A percentile compares a stretch with the other conserved stretches of the same genome.
These are phyloP conservation scores for Anguilla japonica DNA, from an alignment of 2,113 vertebrate species.

Conservation along the genomic window DNA sequence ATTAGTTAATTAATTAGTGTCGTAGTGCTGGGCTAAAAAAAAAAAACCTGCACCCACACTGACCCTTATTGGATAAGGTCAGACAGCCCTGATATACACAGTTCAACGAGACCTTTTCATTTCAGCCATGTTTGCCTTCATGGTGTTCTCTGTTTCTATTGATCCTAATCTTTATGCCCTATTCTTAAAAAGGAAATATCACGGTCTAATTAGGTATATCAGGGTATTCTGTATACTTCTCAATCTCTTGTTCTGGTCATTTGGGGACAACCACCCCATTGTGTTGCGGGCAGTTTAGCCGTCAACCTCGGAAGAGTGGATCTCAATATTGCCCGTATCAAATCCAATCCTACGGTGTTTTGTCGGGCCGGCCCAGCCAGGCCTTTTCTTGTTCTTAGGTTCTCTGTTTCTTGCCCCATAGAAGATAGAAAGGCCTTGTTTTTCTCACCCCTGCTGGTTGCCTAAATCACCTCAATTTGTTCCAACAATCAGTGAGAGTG, in stretches of 20 bases:
- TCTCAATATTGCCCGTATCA: constrained; percentile 49
- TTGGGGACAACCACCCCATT: neutral
- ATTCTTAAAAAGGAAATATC: neutral
- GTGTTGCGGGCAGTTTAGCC: neutral
- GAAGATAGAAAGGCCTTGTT: neutral
- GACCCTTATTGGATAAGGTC: too few species aligned
- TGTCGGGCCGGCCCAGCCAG: constrained; percentile 39
- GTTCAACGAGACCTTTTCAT: neutral
- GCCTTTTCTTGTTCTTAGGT: constrained; percentile 27
- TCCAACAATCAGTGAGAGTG: constrained; percentile 11
- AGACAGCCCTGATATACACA: too few species aligned
- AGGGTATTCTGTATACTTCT: constrained; percentile 64
- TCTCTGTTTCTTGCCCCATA: neutral
- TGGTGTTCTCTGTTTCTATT: constrained; percentile 10
- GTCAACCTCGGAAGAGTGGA: constrained; percentile 12
- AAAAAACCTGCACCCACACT: too few species aligned
- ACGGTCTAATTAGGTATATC: constrained; percentile 64
- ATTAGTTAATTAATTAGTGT: too few species aligned
- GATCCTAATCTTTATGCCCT: neutral
- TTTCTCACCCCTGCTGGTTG: constrained; percentile 37
- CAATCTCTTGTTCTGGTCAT: constrained; percentile 14
- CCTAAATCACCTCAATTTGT: constrained; percentile 36
- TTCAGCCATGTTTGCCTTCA: constrained; percentile 3
- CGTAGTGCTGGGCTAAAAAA: too few species aligned
- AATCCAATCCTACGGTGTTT: constrained; percentile 51